Percentiles rank a stretch among this genome's conserved stretches.
These are phyloP conservation scores for Enteromius treurensis DNA, from an alignment of 2,797 vertebrate species.

Conservation along the genomic window DNA sequence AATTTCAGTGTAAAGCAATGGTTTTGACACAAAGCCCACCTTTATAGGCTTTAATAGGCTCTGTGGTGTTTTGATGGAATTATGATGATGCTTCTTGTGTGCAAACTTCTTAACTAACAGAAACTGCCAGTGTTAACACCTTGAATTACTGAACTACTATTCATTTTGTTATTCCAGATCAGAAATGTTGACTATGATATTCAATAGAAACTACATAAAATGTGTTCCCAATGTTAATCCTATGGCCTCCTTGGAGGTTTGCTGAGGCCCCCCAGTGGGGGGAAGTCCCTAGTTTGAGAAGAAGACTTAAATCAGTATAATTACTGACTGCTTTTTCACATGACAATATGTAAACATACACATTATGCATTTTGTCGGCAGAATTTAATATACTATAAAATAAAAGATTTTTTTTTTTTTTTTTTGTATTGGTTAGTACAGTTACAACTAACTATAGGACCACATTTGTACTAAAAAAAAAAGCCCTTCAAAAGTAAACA, in stretches of 20 bases:
- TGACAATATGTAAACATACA: neutral
- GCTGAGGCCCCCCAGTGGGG: constrained; percentile 3
- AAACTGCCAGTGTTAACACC: neutral
- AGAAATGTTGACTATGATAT: neutral
- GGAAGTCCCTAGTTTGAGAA: neutral
- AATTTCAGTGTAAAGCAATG: neutral
- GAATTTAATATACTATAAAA: neutral
- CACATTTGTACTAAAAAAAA: neutral
- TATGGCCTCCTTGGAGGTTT: neutral
- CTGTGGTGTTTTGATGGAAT: neutral
- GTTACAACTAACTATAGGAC: neutral
- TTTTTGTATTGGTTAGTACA: neutral
- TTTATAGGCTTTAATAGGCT: neutral
- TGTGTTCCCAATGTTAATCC: neutral
- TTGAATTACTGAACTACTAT: neutral
- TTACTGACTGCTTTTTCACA: neutral
- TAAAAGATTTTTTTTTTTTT: neutral
- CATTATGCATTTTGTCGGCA: neutral
- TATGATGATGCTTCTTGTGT: neutral
- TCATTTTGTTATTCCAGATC: neutral
- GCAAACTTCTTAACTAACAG: neutral
- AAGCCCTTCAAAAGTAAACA: neutral
- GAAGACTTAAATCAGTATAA: neutral
- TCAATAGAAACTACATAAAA: neutral
- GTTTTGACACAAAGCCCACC: neutral